These are phyloP conservation scores for Prietella phreatophila DNA, from an alignment of 2,113 vertebrate species.

Conservation along the genomic window DNA sequence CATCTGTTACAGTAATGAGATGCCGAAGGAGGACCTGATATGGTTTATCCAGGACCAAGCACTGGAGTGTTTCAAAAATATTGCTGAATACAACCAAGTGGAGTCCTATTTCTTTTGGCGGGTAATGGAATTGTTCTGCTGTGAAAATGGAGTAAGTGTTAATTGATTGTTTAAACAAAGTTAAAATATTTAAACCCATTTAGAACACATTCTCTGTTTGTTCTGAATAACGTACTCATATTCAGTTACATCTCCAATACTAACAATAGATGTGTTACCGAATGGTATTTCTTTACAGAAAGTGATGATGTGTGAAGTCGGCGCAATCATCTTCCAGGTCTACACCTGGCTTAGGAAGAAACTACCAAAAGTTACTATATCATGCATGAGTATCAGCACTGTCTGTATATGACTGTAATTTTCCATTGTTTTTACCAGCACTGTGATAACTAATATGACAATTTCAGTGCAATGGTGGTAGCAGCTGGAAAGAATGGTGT, in stretches of 20 bases:
- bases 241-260: neutral
- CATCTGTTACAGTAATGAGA: neutral
- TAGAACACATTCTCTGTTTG: no score
- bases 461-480: neutral
- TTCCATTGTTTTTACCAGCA: neutral
- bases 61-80: neutral
- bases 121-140: conserved; percentile 3
- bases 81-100: neutral
- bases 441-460: neutral
- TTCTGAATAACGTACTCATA: neutral
- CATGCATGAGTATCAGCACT: no score
- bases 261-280: neutral
- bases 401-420: no score
- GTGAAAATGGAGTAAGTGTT: neutral
- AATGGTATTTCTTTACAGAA: conserved; percentile 4
- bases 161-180: no score
- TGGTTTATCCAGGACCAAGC: no score
- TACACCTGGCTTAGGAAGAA: neutral
- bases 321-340: neutral
- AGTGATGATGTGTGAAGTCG: neutral
- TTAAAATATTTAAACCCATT: no score
- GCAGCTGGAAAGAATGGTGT: neutral
- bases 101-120: conserved; percentile 4
- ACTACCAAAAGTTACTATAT: neutral
- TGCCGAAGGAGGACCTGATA: neutral